Conservation (phyloP, 2,888 invertebrate species). For the Papilio demoleus region DNA sequence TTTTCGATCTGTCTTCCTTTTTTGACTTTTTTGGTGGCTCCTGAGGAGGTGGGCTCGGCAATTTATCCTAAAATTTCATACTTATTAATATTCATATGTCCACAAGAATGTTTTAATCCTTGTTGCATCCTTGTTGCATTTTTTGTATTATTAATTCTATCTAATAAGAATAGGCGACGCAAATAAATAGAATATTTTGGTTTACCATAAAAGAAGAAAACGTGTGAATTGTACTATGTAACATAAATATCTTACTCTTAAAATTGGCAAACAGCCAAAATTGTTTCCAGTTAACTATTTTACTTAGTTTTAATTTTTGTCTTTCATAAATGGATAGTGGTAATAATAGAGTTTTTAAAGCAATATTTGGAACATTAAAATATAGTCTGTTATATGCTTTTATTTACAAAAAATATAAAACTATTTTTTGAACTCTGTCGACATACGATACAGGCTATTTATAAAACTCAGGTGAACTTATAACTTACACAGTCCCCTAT, state of each 20-base stretch:
- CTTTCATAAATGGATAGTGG: not conserved
- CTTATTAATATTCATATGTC: not conserved
- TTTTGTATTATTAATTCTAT: not conserved
- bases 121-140: not conserved
- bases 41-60: slow-evolving; percentile 52
- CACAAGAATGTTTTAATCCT: too few relatives aligned
- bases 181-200: slow-evolving; percentile 48
- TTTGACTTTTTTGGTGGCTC: slow-evolving; percentile 65
- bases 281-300: slow-evolving; percentile 69
- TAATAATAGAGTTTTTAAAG: not conserved
- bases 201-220: slow-evolving; percentile 73
- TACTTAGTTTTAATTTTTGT: slow-evolving; percentile 46
- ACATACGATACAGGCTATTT: slow-evolving; percentile 76
- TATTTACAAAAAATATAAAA: not conserved
- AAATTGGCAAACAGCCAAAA: slow-evolving; percentile 69
- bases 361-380: not conserved
- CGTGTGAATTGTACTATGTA: slow-evolving; percentile 69
- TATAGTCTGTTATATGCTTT: not conserved
- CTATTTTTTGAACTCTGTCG: slow-evolving; percentile 47
- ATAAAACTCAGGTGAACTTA: slow-evolving; percentile 57
- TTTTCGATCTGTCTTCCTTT: slow-evolving; percentile 72
- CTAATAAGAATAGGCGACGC: not conserved
- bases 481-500: slow-evolving; percentile 59
- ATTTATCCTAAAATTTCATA: slow-evolving; percentile 57
- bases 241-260: slow-evolving; percentile 76